Evolutionary conservation across 2,797 vertebrate species (phyloP).

Genomic region (Muraenolepis orangiensis): DNA sequence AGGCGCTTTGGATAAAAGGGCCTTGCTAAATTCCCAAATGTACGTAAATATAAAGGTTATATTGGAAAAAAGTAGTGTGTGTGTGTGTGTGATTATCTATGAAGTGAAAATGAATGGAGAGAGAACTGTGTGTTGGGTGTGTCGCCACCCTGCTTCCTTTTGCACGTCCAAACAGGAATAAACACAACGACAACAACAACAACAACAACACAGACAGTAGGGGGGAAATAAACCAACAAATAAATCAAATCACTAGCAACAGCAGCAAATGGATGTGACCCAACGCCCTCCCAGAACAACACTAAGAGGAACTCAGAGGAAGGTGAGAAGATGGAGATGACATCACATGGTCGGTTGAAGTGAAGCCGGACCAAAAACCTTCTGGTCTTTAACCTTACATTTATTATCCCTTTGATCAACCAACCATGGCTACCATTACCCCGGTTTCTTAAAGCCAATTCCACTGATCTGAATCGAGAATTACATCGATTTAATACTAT

Average conservation of each 20-base stretch:
- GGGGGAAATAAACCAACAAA: neutral
- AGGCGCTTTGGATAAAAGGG: too few species aligned
- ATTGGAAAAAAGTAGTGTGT: neutral
- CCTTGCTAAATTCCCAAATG: neutral
- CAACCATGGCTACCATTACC: neutral
- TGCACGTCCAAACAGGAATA: constrained; percentile 51
- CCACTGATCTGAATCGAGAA: neutral
- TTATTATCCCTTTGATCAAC: neutral
- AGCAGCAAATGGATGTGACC: constrained; percentile 62
- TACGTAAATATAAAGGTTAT: neutral
- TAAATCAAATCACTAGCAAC: constrained; percentile 55
- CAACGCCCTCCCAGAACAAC: neutral
- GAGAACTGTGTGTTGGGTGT: neutral
- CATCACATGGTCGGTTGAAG: constrained; percentile 57
- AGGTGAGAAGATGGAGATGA: constrained; percentile 68
- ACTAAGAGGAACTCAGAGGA: constrained; percentile 27
- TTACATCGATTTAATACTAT: neutral
- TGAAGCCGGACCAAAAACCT: constrained; percentile 73
- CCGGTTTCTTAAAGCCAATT: neutral
- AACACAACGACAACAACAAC: constrained; percentile 57
- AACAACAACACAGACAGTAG: constrained; percentile 41
- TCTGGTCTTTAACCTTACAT: constrained; percentile 33
- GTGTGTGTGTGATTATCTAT: neutral
- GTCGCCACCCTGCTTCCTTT: constrained; percentile 61
- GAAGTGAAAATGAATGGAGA: neutral